A percentile compares a stretch with the other conserved stretches of the same genome.
Evolutionary conservation across 1,140 invertebrate genomes (phyloP).

Genomic region (Melitaea cinxia): DNA sequence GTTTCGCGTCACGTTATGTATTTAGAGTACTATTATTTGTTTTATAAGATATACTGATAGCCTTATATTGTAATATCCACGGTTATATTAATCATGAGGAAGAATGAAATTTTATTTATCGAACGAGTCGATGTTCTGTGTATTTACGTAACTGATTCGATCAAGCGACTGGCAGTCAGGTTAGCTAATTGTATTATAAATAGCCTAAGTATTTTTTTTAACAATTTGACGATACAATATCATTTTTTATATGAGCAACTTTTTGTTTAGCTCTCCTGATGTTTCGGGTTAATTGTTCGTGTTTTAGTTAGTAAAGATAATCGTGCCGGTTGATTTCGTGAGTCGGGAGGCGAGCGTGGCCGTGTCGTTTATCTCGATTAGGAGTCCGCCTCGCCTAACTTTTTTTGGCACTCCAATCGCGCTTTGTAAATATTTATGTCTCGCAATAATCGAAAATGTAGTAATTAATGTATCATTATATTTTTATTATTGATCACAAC

Average conservation of each 20-base stretch:
- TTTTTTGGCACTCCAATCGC: conserved; percentile 62
- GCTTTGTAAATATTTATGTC: conserved; percentile 81
- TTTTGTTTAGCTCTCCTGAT: conserved; percentile 70
- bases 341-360: background rate
- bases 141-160: conserved; percentile 50
- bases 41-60: conserved; percentile 73
- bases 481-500: conserved; percentile 81
- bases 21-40: conserved; percentile 75
- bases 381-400: conserved; percentile 67
- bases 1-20: conserved; percentile 67
- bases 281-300: conserved; percentile 49
- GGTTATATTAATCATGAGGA: conserved; percentile 60
- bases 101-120: conserved; percentile 49
- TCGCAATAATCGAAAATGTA: conserved; percentile 80
- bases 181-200: conserved; percentile 67
- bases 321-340: conserved; percentile 44
- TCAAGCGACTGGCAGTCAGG: conserved; percentile 63
- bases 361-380: conserved; percentile 38
- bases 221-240: conserved; percentile 66
- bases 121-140: conserved; percentile 40
- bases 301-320: conserved; percentile 78
- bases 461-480: conserved; percentile 80
- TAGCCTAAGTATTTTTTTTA: conserved; percentile 59
- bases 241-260: conserved; percentile 64
- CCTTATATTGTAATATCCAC: conserved; percentile 58